Evolutionary conservation across 2,888 invertebrate species (phyloP).

Genomic region (Ennomos fuscantarius): DNA sequence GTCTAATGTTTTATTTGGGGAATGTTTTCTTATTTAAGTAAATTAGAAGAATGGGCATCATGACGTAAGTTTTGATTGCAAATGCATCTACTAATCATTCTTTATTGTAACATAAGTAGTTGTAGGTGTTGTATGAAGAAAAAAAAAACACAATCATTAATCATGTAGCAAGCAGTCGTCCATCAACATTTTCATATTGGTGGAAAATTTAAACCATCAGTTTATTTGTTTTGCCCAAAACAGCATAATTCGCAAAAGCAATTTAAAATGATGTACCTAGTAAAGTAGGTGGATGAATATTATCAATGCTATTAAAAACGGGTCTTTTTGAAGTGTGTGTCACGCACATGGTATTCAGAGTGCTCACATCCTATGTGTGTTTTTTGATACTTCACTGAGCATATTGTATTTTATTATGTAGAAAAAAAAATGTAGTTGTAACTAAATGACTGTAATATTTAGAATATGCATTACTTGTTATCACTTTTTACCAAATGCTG

Average conservation of each 20-base stretch:
- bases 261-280: slow-evolving; percentile 9
- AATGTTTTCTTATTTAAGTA: too few relatives aligned
- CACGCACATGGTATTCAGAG: not conserved
- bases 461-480: slow-evolving; percentile 2
- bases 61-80: too few relatives aligned
- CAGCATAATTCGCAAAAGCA: slow-evolving; percentile 1
- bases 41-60: too few relatives aligned
- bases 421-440: too few relatives aligned
- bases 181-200: not conserved
- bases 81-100: too few relatives aligned
- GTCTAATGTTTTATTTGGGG: too few relatives aligned
- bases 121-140: too few relatives aligned
- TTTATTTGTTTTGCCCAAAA: not conserved
- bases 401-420: slow-evolving; percentile 32
- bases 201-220: too few relatives aligned
- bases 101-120: too few relatives aligned
- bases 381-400: slow-evolving; percentile 37
- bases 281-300: slow-evolving; percentile 39
- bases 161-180: too few relatives aligned
- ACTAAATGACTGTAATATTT: slow-evolving; percentile 19
- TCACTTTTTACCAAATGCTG: not conserved
- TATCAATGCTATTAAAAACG: slow-evolving; percentile 42
- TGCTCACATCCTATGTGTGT: slow-evolving; percentile 14
- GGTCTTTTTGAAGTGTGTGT: slow-evolving; percentile 35
- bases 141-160: too few relatives aligned